These are phyloP conservation scores for Bradynema listronoti DNA, from an alignment of 1,140 invertebrate species.

Conservation along the genomic window DNA sequence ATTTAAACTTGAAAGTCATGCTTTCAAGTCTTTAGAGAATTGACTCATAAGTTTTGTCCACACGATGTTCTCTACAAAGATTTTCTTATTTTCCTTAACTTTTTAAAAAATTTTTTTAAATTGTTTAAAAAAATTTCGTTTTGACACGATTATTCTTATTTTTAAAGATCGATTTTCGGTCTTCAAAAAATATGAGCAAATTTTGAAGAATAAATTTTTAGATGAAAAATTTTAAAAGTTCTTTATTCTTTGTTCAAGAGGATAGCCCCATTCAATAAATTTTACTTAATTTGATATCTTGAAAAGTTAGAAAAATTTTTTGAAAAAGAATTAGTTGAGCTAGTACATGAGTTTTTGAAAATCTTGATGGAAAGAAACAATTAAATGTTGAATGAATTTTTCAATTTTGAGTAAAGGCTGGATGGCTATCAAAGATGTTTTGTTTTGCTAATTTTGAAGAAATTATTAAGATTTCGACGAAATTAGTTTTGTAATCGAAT, in stretches of 20 bases:
- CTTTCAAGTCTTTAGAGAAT: too few species aligned
- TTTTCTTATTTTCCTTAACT: not conserved
- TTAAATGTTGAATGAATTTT: too few species aligned
- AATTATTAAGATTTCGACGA: not conserved
- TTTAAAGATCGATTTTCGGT: slow-evolving; percentile 19
- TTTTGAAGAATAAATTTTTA: not conserved
- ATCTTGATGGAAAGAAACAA: too few species aligned
- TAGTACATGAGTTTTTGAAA: too few species aligned
- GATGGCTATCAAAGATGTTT: not conserved
- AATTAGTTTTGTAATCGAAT: not conserved
- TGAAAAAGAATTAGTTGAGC: too few species aligned
- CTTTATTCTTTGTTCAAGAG: too few species aligned
- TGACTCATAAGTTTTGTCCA: too few species aligned
- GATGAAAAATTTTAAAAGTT: not conserved
- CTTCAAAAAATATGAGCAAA: slow-evolving; percentile 10
- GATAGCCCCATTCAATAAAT: too few species aligned
- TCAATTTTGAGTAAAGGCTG: slow-evolving; percentile 6
- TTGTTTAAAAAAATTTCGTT: not conserved
- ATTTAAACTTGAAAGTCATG: too few species aligned
- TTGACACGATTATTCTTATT: not conserved
- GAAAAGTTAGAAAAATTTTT: too few species aligned
- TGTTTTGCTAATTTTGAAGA: not conserved
- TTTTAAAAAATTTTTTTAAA: not conserved
- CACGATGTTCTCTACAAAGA: not conserved
- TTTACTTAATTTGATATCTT: too few species aligned